Evolutionary conservation across 2,888 invertebrate species (phyloP), one percentile per base, ranked within the genome.

Genomic region (Agriopis aurantiaria): DNA sequence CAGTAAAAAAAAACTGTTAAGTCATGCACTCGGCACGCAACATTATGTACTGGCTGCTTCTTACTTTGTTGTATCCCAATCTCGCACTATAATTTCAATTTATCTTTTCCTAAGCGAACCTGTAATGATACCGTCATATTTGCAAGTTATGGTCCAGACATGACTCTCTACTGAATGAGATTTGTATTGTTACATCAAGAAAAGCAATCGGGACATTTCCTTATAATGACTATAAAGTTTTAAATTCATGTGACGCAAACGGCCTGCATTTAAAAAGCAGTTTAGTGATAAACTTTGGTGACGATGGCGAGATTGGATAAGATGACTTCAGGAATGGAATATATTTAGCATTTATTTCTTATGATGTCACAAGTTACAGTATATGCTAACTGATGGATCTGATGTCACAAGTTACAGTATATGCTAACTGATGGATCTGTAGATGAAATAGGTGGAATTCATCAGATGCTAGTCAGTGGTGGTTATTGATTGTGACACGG

Each of bases 401-500:
- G 23, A 33, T 33, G 33, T 33, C 3, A 3, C 33, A 33, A 33
- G 1, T 33, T 33, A 33, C 5, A 5, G 23, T 33, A 33, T 33
- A 3, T 33, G 33, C 0, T 0, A 23, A 23, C 3, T 33, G 33
- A 5, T 33, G 40, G 55, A 1, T 12, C 10, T 12, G 71, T 56
- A 61, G 68, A 71, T 68, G 72, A 70, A 74, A 58, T 70, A 61
- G 82, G 85, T 78, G 80, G 81, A 83, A 89, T 86, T 85, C 85
- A 88, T 88, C 86, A 86, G 85, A 78, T 65, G 82, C 79, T 73
- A 86, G 85, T 80, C 74, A 23, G 45, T 78, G 75, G 79, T 80
- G 81, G 89, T 88, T 91, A 91, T 91, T 90, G 91, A 91, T 91
- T 88, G 89, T 90, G 89, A 90, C 87, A 83, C 81, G 82, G 86